Evolutionary conservation across 2,113 vertebrate species (phyloP).

Genomic region (Nothocercus nigrocapillus): DNA sequence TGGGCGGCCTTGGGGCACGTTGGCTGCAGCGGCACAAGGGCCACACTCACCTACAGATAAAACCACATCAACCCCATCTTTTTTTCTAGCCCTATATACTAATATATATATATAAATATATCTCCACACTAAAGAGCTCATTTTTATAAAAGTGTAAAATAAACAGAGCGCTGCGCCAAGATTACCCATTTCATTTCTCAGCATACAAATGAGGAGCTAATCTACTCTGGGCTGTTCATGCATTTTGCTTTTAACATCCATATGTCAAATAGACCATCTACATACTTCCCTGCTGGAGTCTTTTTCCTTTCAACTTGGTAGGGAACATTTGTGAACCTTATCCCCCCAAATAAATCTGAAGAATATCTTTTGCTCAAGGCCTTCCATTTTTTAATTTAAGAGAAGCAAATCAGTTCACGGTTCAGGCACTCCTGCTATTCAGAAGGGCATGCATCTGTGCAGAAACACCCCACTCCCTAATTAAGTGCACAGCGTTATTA

Average conservation of each 20-base stretch:
- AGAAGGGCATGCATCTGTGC: constrained; percentile 62
- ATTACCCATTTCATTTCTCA: constrained; percentile 64
- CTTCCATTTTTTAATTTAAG: constrained; percentile 70
- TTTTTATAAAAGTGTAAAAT: constrained; percentile 49
- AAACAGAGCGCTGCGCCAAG: constrained; percentile 34
- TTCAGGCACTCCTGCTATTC: constrained; percentile 43
- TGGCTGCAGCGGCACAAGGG: too few relatives aligned
- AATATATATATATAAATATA: not conserved
- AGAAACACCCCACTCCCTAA: constrained; percentile 47
- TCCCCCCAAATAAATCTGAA: constrained; percentile 68
- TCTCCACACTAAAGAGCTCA: constrained; percentile 32
- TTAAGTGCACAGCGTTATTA: constrained; percentile 39
- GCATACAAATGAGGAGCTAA: constrained; percentile 65
- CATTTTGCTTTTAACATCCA: constrained; percentile 69
- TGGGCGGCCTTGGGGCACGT: not conserved
- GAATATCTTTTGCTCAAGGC: constrained; percentile 71
- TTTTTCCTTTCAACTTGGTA: constrained; percentile 71
- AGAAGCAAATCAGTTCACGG: constrained; percentile 70
- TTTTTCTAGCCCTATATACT: not conserved
- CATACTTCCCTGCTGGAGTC: constrained; percentile 63
- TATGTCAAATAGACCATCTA: constrained; percentile 70
- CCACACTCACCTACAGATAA: constrained; percentile 52
- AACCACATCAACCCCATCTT: not conserved
- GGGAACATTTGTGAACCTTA: constrained; percentile 74
- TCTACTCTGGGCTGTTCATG: constrained; percentile 68